Evolutionary conservation across 2,113 vertebrate genomes (phyloP).

Genomic region (Chaenogobius annularis): DNA sequence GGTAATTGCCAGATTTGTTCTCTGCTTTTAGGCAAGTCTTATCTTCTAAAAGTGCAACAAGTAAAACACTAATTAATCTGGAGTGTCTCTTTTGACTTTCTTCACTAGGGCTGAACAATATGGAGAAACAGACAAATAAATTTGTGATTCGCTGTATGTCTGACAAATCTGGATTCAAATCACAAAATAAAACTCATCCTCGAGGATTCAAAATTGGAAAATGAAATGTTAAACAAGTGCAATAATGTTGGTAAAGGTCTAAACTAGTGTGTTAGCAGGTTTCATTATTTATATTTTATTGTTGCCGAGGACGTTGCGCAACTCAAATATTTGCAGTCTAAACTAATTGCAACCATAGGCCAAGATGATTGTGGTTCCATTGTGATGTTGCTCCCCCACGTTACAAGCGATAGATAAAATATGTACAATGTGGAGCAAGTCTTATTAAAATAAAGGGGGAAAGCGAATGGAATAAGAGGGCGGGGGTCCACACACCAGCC

Average conservation of each 20-base stretch:
- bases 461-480: conserved; percentile 15
- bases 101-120: neutral
- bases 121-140: neutral
- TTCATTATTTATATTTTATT: neutral
- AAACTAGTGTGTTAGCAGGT: neutral
- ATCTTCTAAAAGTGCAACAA: conserved; percentile 5
- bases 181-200: too few species aligned
- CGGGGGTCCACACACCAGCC: conserved; percentile 60
- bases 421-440: conserved; percentile 28
- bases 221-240: neutral
- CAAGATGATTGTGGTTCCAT: neutral
- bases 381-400: neutral
- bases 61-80: neutral
- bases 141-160: too few species aligned
- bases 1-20: neutral
- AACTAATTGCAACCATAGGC: neutral
- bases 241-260: neutral
- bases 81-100: neutral
- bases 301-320: too few species aligned
- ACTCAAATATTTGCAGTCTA: neutral
- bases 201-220: neutral
- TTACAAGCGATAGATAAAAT: conserved; percentile 6
- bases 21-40: conserved; percentile 7
- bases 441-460: conserved; percentile 21
- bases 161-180: neutral